Evolutionary conservation across 2,113 vertebrate genomes (phyloP), one percentile per base, ranked within the genome.

Genomic region (Falcunculus frontatus): DNA sequence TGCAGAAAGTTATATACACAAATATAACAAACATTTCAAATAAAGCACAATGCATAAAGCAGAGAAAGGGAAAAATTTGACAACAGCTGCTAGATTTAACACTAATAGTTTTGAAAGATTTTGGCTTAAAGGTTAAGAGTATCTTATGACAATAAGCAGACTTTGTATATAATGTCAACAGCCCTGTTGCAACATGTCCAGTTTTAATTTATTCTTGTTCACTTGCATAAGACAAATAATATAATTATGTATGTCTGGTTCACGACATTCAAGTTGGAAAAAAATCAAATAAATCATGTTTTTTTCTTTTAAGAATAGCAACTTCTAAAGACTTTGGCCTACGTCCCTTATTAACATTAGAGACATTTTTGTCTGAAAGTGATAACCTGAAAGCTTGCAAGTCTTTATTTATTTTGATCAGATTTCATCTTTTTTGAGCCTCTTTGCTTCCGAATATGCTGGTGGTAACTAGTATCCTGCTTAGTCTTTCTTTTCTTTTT

Each of bases 91-190:
- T 97, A 96, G 97, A 97, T 98, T 98, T 98, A 98, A 98, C 97
- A 96, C 97, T 98, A 98, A 98, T 97, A 98, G 98, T 98, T 98
- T 98, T 98, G 98, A 98, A 98, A 98, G 97, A 98, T 98, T 98
- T 97, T 98, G 98, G 98, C 98, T 98, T 96, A 97, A 97, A 98
- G 98, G 97, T 98, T 98, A 98, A 98, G 98, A 98, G 98, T 98
- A 98, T 98, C 98, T 98, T 97, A 97, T 98, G 98, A 98, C 98
- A 98, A 98, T 98, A 98, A 98, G 98, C 98, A 98, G 98, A 97
- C 97, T 98, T 98, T 98, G 96, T 98, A 97, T 97, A 98, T 98
- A 98, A 98, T 98, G 98, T 98, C 98, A 98, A 98, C 98, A 98
- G 97, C 97, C 98, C 96, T 95, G 96, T 98, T 98, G 98, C 98